Conservation (phyloP, 2,797 vertebrate genomes). For the Pogoniulus pusillus region DNA sequence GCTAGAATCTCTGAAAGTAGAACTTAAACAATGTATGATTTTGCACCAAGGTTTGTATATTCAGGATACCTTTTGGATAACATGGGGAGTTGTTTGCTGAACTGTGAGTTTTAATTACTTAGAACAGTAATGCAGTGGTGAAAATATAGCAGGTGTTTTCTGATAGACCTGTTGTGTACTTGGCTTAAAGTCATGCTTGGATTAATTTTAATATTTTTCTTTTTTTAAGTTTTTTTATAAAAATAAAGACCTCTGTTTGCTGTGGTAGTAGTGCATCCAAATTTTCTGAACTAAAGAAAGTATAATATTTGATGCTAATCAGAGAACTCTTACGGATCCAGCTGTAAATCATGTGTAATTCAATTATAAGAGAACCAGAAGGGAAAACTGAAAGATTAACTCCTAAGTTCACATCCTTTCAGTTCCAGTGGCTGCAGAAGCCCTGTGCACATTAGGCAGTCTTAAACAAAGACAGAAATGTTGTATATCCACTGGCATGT, state of each 20-base stretch:
- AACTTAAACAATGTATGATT: background rate
- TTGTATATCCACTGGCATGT: background rate
- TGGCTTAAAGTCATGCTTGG: background rate
- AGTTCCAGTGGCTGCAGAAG: background rate
- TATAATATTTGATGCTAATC: background rate
- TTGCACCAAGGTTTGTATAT: background rate
- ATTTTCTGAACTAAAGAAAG: too few relatives aligned
- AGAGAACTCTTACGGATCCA: background rate
- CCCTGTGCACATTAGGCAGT: rapidly evolving
- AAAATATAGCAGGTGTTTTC: background rate
- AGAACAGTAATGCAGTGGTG: background rate
- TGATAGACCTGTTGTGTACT: background rate
- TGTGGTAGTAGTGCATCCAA: background rate
- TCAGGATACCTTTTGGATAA: background rate
- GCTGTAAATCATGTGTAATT: background rate
- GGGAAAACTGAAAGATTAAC: background rate
- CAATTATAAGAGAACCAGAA: background rate
- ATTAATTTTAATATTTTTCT: too few relatives aligned
- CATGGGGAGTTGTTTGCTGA: background rate
- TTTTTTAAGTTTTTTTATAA: background rate
- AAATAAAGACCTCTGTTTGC: background rate
- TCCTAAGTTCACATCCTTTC: background rate
- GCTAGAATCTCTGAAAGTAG: background rate
- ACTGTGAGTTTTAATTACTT: background rate
- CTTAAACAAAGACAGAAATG: background rate